Conservation (phyloP, 64 coral and sea anemone genomes). For the Pocillopora verrucosa region DNA sequence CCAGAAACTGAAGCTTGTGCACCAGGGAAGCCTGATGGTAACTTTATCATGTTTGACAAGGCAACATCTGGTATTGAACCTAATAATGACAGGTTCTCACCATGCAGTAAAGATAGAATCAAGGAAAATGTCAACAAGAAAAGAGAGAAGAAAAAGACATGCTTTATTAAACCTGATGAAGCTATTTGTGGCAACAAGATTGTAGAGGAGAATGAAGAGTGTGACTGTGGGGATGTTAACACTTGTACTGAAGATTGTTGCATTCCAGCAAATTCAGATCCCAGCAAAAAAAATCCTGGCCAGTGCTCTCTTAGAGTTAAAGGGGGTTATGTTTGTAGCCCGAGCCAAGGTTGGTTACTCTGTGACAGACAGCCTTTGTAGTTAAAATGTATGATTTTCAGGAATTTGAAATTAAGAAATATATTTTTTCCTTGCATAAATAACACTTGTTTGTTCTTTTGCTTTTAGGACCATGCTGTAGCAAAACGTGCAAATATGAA, state of each 20-base stretch:
- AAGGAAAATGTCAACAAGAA: slow-evolving; percentile 61
- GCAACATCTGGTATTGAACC: slow-evolving; percentile 75
- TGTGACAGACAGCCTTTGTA: background rate
- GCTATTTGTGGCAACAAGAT: slow-evolving; percentile 84
- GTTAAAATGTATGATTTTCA: background rate
- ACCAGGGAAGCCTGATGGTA: slow-evolving; percentile 60
- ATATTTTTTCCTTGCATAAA: too few relatives aligned
- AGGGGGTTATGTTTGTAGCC: slow-evolving; percentile 27
- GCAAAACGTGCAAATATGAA: slow-evolving; percentile 25
- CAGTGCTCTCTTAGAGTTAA: slow-evolving; percentile 27
- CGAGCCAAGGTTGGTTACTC: slow-evolving; percentile 67
- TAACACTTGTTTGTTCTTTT: background rate
- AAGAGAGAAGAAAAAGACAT: background rate
- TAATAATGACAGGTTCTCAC: slow-evolving; percentile 85
- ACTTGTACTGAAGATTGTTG: slow-evolving; percentile 72
- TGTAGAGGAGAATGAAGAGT: slow-evolving; percentile 52
- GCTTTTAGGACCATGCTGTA: slow-evolving; percentile 59
- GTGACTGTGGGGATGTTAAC: slow-evolving; percentile 69
- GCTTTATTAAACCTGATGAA: slow-evolving; percentile 47
- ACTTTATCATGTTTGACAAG: slow-evolving; percentile 87
- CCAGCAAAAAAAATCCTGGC: background rate
- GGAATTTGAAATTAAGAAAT: too few relatives aligned
- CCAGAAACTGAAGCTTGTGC: slow-evolving; percentile 51
- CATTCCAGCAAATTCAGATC: slow-evolving; percentile 17
- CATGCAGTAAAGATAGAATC: slow-evolving; percentile 71